Evolutionary conservation across 2,888 invertebrate genomes (phyloP), one percentile per base, ranked within the genome.

Genomic region (Eristalinus aeneus): DNA sequence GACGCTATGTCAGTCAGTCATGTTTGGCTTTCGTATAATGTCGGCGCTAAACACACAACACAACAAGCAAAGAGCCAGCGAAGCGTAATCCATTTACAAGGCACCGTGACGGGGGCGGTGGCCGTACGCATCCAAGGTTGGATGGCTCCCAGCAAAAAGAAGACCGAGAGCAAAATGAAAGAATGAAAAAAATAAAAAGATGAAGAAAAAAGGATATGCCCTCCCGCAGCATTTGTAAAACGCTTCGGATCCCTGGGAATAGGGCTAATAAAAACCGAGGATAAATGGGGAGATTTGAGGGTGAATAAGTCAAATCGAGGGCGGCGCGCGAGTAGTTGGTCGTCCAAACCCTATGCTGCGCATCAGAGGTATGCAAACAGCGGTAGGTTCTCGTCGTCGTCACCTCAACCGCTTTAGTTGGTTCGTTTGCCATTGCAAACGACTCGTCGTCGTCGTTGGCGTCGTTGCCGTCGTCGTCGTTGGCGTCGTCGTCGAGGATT

Each of bases 61-160:
- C 68, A 76, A 81, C 76, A 81, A 67, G 76, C 71, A 73, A 68
- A 77, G 76, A 85, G 72, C 85, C 85, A 85, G 73, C 76, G 46
- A 73, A 77, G 85, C 85, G 60, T 85, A 85, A 85, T 81, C 85
- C 85, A 85, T 85, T 85, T 85, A 85, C 79, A 78, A 85, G 76
- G 68, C 68, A 72, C 84, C 84, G 73, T 85, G 76, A 76, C 81
- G 80, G 81, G 73, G 46, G 46, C 8, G 16, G 16, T 46, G 39
- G 16, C 46, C 73, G 61, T 36, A 65, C 36, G n/a, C 46, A 53
- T 61, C 34, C 20, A 31, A 58, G 36, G 36, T 63, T 46, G 67
- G 31, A 31, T 32, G 69, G 22, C n/a, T 56, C 58, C 34, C 6
- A 34, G 10, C 10, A 69, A 69, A 76, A 34, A 68, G 60, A n/a